Evolutionary conservation across 2,113 vertebrate genomes (phyloP), one percentile per base, ranked within the genome.

Genomic region (Vidua macroura): DNA sequence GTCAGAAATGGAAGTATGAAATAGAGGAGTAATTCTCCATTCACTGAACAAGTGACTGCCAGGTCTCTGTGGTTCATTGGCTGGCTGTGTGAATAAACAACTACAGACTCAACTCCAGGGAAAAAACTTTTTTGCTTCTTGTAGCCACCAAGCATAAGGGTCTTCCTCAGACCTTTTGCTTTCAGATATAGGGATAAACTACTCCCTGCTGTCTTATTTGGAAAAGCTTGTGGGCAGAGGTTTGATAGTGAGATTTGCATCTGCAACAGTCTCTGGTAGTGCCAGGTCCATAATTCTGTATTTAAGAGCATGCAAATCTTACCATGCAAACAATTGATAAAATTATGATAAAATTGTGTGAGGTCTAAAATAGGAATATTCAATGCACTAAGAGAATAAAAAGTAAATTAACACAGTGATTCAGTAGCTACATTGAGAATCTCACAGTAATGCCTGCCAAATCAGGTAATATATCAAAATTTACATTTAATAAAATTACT

Each of bases 401-500:
- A 72, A 52, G 6, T n/a, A 60, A 56, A 69, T 51, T 66, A 78
- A 63, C 8, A 48, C 20, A 52, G 53, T 63, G 20, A 70, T 53
- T 85, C 37, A 48, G 72, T 83, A 86, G 35, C 6, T 24, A 24
- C 37, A 44, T 13, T 75, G 20, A 79, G 37, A 90, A 70, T 92
- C 74, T 82, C 25, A 52, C 5, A 43, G 63, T 24, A 79, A 66
- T 72, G 17, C 33, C 78, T 88, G 84, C n/a, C 52, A 79, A 64
- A 16, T 21, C 39, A 24, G 37, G 39, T 52, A 85, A 90, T 91
- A 83, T 75, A 81, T 90, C 31, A 77, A n/a, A 30, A 72, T 90
- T 90, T 87, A 33, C 52, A 33, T 77, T 91, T 96, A 92, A 76
- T 85, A 62, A 89, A 96, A 86, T 86, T 16, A 60, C 20, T 28